Conservation (phyloP, 2,113 vertebrate genomes). For the Orthonyx spaldingii region DNA sequence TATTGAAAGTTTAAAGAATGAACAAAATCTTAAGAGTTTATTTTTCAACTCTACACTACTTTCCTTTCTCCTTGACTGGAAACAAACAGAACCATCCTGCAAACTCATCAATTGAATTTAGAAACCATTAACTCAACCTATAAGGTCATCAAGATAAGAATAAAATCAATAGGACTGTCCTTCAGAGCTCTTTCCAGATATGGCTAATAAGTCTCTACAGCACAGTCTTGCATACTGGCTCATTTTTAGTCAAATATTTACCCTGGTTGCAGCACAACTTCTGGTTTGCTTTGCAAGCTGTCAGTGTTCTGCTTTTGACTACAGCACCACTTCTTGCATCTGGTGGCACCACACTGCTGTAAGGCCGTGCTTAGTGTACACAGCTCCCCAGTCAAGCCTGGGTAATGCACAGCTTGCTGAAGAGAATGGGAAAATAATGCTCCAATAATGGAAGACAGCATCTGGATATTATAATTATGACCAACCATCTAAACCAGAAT, state of each 20-base stretch:
- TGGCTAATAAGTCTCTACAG: background rate
- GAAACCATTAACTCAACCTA: slow-evolving; percentile 58
- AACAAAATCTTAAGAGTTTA: background rate
- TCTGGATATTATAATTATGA: background rate
- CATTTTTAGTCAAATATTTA: slow-evolving; percentile 54
- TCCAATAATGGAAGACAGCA: background rate
- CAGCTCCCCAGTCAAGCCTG: background rate
- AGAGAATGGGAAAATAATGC: background rate
- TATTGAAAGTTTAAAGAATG: background rate
- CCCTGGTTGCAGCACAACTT: slow-evolving; percentile 2
- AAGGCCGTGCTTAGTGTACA: background rate
- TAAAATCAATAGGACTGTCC: slow-evolving; percentile 33
- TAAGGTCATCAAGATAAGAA: slow-evolving; percentile 55
- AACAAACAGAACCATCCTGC: slow-evolving; percentile 8
- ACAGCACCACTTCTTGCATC: background rate
- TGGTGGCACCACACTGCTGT: background rate
- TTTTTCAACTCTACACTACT: background rate
- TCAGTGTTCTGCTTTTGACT: background rate
- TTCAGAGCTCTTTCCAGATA: background rate
- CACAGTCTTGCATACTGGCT: background rate
- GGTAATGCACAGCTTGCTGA: background rate
- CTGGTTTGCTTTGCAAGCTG: background rate
- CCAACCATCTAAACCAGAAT: background rate
- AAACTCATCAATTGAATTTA: slow-evolving; percentile 40
- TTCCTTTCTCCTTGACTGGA: slow-evolving; percentile 34